Evolutionary conservation across 2,888 invertebrate genomes (phyloP), one percentile per base, ranked within the genome.

Genomic region (Trachelus stipa): DNA sequence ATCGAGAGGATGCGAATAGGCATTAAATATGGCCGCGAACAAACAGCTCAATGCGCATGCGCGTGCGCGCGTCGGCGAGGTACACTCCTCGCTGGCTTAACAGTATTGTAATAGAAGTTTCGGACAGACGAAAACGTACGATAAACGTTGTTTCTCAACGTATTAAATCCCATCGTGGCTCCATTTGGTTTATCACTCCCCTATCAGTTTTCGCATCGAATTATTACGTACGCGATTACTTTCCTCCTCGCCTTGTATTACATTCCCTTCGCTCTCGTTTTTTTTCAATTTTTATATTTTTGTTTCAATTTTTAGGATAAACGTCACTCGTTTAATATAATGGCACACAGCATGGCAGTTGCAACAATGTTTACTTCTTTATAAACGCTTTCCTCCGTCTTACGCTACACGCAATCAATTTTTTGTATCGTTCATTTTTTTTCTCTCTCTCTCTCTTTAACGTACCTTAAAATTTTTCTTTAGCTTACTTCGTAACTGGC

Each of bases 301-400:
- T 83, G 15, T 40, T 40, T 40, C 40, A 40, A 40, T 82, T 86
- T 84, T 84, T 85, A 89, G 85, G 87, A 88, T 84, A 86, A 89
- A 88, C 84, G 86, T 88, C 88, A 87, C 82, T 87, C 84, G 84
- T 81, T 76, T 85, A 88, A 86, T 89, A 88, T 90, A 91, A 91
- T 91, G 91, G 91, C 91, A 91, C 90, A 90, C 90, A 90, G 90
- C 90, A 90, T 91, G 91, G 91, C 91, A 91, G 90, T 91, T 90
- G 90, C 89, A 90, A 90, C 89, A 89, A 91, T 89, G 71, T 69
- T 83, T 89, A 90, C 84, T 90, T 89, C 85, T 82, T 89, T 90
- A 69, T 69, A 69, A n/a, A 69, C n/a, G 31, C 71, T 11, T 15
- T n/a, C 71, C 4, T 33, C 6, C 30, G 71, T 69, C 6, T n/a